Evolutionary conservation across 2,888 invertebrate genomes (phyloP).

Genomic region (Synanthedon myopaeformis): DNA sequence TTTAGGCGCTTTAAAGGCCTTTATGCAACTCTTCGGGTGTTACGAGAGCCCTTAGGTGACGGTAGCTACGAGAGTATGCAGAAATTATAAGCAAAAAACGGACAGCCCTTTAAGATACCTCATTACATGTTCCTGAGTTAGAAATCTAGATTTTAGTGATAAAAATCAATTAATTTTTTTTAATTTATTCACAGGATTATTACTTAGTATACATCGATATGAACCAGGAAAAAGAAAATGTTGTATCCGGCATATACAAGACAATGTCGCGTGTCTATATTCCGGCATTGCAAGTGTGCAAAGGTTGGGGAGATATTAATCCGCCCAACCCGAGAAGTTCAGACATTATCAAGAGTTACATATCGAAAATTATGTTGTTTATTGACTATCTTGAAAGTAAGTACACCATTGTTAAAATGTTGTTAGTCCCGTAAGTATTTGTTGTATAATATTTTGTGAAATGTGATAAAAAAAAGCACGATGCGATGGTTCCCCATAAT

Average conservation of each 20-base stretch:
- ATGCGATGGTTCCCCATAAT: too few relatives aligned
- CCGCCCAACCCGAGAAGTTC: conserved; percentile 55
- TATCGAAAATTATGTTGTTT: conserved; percentile 54
- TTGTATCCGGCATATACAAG: conserved; percentile 52
- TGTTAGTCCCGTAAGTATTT: too few relatives aligned
- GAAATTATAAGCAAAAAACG: too few relatives aligned
- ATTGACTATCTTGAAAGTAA: conserved; percentile 57
- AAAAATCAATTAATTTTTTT: too few relatives aligned
- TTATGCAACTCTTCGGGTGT: background rate
- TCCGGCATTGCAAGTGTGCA: conserved; percentile 38
- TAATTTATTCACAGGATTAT: conserved; percentile 37
- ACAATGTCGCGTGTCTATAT: conserved; percentile 39
- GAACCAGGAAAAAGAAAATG: conserved; percentile 46
- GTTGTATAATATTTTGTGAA: too few relatives aligned
- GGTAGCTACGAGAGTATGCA: too few relatives aligned
- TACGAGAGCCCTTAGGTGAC: background rate
- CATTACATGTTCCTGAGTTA: too few relatives aligned
- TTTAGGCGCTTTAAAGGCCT: too few relatives aligned
- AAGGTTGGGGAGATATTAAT: conserved; percentile 56
- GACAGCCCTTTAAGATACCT: too few relatives aligned
- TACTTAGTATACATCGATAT: conserved; percentile 40
- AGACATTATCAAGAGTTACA: conserved; percentile 42
- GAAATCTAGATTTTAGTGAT: too few relatives aligned
- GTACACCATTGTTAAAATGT: conserved; percentile 9
- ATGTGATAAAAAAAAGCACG: too few relatives aligned